Evolutionary conservation across 1,140 invertebrate species (phyloP).

Genomic region (Chymomyza costata): DNA sequence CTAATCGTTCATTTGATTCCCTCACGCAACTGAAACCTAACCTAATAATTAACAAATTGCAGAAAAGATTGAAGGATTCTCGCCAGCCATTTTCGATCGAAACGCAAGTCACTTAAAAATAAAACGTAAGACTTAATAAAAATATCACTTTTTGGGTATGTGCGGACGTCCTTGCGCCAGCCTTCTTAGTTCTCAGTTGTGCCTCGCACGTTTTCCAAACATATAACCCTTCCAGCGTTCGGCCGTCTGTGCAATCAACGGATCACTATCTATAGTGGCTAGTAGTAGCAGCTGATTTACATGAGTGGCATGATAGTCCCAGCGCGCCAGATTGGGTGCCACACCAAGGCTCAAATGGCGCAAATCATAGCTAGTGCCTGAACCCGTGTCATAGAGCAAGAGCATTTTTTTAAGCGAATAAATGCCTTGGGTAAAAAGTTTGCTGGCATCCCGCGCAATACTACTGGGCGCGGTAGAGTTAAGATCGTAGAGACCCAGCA

Average conservation of each 20-base stretch:
- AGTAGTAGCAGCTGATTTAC: conserved; percentile 96
- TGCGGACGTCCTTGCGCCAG: conserved; percentile 37
- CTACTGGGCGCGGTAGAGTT: conserved; percentile 81
- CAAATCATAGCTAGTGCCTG: conserved; percentile 97
- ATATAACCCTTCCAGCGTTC: conserved; percentile 97
- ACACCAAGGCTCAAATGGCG: conserved; percentile 92
- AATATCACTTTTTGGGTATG: conserved; percentile 38
- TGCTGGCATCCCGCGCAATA: conserved; percentile 81
- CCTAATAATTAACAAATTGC: too few relatives aligned
- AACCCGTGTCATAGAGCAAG: conserved; percentile 95
- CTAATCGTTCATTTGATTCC: too few relatives aligned
- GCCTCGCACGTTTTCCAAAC: conserved; percentile 93
- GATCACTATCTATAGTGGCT: conserved; percentile 90
- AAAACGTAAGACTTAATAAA: conserved; percentile 3
- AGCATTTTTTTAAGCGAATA: conserved; percentile 91
- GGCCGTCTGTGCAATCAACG: conserved; percentile 88
- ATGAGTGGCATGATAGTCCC: conserved; percentile 99
- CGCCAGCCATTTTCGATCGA: too few relatives aligned
- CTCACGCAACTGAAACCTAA: too few relatives aligned
- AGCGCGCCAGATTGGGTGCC: conserved; percentile 93
- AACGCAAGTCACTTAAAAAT: too few relatives aligned
- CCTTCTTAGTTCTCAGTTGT: conserved; percentile 80
- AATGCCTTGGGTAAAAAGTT: conserved; percentile 91
- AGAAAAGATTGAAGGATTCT: too few relatives aligned
- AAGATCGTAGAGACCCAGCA: conserved; percentile 96